Evolutionary conservation across 2,797 vertebrate genomes (phyloP).

Genomic region (Pteronotus mesoamericanus): DNA sequence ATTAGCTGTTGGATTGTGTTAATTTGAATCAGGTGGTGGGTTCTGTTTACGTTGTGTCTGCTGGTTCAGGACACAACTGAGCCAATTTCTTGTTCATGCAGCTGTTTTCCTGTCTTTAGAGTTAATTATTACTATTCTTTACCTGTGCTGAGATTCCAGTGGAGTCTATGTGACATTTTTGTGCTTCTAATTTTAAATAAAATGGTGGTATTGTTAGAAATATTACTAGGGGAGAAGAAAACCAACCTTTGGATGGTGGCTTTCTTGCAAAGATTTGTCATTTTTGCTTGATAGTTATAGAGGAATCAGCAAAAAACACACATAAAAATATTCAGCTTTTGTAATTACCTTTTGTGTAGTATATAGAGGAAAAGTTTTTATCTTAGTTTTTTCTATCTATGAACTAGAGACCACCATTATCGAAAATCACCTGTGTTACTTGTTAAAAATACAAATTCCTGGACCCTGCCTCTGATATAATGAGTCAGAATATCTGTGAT

Average conservation of each 20-base stretch:
- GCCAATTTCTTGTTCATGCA: background rate
- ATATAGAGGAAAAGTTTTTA: background rate
- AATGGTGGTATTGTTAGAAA: background rate
- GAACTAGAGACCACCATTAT: background rate
- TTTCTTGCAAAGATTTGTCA: background rate
- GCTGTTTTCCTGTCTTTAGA: background rate
- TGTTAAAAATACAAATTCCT: background rate
- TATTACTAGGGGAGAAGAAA: background rate
- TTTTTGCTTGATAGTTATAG: background rate
- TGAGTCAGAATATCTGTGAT: background rate
- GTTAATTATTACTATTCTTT: background rate
- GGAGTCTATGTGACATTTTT: background rate
- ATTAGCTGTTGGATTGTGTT: background rate
- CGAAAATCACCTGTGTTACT: background rate
- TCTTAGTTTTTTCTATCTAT: background rate
- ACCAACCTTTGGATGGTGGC: background rate
- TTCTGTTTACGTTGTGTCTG: background rate
- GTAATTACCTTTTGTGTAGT: background rate
- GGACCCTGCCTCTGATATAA: background rate
- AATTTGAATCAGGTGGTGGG: background rate
- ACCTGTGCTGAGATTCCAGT: background rate
- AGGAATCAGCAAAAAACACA: background rate
- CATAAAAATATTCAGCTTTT: background rate
- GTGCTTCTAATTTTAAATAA: conserved; percentile 1
- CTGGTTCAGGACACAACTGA: background rate